Base-by-base conservation (phyloP, 2,888 invertebrate genomes). In the Ametastegia equiseti region DNA sequence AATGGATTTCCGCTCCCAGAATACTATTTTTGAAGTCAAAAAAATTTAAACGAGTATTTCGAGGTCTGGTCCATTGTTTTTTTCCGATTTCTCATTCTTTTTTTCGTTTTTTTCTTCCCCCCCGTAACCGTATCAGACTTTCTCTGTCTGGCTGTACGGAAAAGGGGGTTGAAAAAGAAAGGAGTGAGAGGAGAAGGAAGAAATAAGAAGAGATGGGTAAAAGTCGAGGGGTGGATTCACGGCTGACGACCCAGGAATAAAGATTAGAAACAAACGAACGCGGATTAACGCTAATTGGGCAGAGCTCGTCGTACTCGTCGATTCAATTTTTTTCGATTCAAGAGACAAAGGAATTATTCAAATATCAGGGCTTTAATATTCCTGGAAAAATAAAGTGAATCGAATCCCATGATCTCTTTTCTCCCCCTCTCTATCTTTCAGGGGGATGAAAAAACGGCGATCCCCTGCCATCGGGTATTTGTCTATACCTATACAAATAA, bases 221-320 rank as follows among this genome's bases (percentile, higher is more conserved):
- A n/a, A n/a, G n/a, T n/a, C n/a, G n/a, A n/a, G 30, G 63, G 54
- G 54, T 4, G 36, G 54, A 13, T 30, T 75, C 75, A 75, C 75
- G 50, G 42, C 33, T 19, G 50, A 75, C 50, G 75, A 36, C 36
- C 75, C 50, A 88, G 88, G 88, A 88, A 89, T 89, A 89, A 84
- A 90, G 88, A 90, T 90, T 89, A 86, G 85, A 85, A 87, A 88
- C 84, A 73, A 80, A 86, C 84, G 87, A 89, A 86, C 87, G 86
- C 86, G 87, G 88, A 88, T 90, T 89, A 89, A 88, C 88, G 87
- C 88, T 90, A 90, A 90, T 90, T 90, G 89, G 88, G 86, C 86
- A 87, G 87, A n/a, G 42, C 23, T 9, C 36, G 73, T 50, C 36
- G 73, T 54, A 36, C 73, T 73, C 54, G 75, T 75, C 75, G 54